Conservation (phyloP, 2,113 vertebrate genomes). For the Eupsittula cactorum region DNA sequence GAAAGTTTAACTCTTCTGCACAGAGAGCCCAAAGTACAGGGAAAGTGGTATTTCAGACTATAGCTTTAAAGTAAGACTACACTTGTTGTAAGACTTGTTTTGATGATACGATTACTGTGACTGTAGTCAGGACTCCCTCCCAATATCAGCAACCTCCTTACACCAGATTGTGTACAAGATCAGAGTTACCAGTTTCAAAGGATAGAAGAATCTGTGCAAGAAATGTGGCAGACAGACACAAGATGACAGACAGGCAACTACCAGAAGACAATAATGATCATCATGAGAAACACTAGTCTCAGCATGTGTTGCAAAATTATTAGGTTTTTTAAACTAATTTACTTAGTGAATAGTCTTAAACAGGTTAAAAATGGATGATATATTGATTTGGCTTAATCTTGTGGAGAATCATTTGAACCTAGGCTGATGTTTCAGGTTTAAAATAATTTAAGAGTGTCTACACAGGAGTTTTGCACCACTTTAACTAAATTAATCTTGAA, state of each 20-base stretch:
- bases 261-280: not conserved
- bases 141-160: not conserved
- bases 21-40: not conserved
- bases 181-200: not conserved
- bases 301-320: not conserved
- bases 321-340: conserved; percentile 17
- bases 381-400: conserved; percentile 48
- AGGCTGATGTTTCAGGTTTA: not conserved
- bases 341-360: conserved; percentile 8
- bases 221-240: not conserved
- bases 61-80: not conserved
- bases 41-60: not conserved
- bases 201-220: not conserved
- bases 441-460: conserved; percentile 16
- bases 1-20: not conserved
- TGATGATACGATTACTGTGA: not conserved
- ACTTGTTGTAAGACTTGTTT: not conserved
- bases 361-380: conserved; percentile 23
- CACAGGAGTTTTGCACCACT: not conserved
- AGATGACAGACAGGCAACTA: not conserved
- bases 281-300: not conserved
- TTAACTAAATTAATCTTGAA: conserved; percentile 23
- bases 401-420: conserved; percentile 8
- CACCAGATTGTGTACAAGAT: not conserved
- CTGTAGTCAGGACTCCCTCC: not conserved